A percentile compares a stretch with the other conserved stretches of the same genome.
phyloP scores from a whole-genome alignment of 2,113 vertebrate genomes.

The Numida meleagris region DNA sequence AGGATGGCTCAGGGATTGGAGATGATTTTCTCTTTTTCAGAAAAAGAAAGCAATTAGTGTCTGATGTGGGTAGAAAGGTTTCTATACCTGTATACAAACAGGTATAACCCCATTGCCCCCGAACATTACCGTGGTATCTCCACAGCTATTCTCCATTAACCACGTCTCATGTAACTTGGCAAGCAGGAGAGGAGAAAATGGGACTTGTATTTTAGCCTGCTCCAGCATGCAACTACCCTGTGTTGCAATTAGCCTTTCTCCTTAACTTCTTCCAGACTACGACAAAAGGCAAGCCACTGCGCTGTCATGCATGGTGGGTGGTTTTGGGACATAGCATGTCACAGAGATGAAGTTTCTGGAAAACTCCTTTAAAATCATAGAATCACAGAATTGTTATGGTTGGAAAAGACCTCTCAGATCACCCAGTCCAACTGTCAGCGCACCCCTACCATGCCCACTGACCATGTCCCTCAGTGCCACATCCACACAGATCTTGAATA shows the following conservation, averaged over 20 bases:
- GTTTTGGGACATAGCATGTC: neutral
- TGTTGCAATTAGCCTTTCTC: neutral
- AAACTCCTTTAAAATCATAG: neutral
- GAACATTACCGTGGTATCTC: neutral
- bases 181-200: neutral
- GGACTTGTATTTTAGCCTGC: neutral
- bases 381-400: too few species aligned
- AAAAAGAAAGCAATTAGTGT: neutral
- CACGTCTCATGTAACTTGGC: neutral
- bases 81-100: neutral
- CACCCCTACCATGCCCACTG: too few species aligned
- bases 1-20: neutral
- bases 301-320: neutral
- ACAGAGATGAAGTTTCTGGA: neutral
- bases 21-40: neutral
- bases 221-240: neutral
- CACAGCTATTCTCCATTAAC: neutral
- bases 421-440: too few species aligned
- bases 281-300: neutral
- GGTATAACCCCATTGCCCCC: rapidly evolving
- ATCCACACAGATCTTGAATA: too few species aligned
- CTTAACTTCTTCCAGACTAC: conserved; percentile 25
- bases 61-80: neutral
- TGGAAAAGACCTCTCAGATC: too few species aligned
- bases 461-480: too few species aligned